phyloP scores from a whole-genome alignment of 2,797 vertebrate genomes.

The Naso thynnoides region DNA sequence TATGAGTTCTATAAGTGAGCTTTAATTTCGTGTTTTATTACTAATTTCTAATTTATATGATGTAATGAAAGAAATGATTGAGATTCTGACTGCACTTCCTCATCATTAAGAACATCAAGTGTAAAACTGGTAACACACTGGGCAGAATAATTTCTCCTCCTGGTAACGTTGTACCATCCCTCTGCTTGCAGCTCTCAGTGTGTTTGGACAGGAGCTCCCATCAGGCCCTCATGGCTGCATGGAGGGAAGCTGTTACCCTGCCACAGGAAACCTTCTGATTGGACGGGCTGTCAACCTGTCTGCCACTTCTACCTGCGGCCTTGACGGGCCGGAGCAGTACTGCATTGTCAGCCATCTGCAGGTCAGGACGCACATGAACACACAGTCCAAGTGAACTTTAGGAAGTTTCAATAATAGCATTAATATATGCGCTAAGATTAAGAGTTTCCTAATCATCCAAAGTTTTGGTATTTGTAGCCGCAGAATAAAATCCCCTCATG shows the following conservation, averaged over 20 bases:
- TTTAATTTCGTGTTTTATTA: too few species aligned
- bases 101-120: background rate
- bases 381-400: background rate
- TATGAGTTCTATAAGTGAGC: background rate
- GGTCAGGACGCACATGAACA: constrained; percentile 70
- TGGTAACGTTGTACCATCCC: constrained; percentile 7
- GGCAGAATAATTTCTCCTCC: background rate
- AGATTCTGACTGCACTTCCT: background rate
- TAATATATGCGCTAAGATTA: too few species aligned
- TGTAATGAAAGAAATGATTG: background rate
- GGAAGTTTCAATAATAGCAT: background rate
- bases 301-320: constrained; percentile 88
- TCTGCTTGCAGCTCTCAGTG: constrained; percentile 59
- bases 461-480: background rate
- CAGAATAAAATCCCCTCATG: background rate
- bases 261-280: constrained; percentile 90
- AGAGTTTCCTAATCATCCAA: background rate
- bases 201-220: constrained; percentile 79
- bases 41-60: too few species aligned
- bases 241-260: constrained; percentile 89
- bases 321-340: constrained; percentile 81
- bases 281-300: constrained; percentile 84
- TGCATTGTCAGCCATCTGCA: constrained; percentile 92
- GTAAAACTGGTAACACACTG: background rate
- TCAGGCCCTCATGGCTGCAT: constrained; percentile 83